phyloP scores from a whole-genome alignment of 2,888 invertebrate genomes.

The Tyria jacobaeae region DNA sequence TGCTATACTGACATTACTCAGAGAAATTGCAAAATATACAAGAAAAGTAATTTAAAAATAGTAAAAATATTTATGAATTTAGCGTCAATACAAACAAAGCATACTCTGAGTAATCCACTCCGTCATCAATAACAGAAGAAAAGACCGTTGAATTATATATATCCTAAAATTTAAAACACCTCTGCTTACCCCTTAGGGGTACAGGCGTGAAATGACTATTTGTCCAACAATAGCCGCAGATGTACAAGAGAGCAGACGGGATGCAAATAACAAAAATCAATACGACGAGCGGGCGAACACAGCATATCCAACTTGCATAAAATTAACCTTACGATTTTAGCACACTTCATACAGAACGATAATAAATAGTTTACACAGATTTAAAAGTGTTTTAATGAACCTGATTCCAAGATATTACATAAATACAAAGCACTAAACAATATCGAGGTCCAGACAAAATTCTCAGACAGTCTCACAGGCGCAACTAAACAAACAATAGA shows the following conservation, averaged over 20 bases:
- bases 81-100: neutral
- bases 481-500: conserved; percentile 75
- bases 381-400: neutral
- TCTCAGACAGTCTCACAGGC: conserved; percentile 68
- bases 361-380: conserved; percentile 29
- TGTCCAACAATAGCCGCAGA: conserved; percentile 79
- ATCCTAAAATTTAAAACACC: conserved; percentile 21
- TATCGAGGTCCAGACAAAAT: conserved; percentile 62
- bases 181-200: conserved; percentile 38
- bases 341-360: conserved; percentile 54
- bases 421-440: conserved; percentile 47
- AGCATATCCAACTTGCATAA: conserved; percentile 74
- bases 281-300: conserved; percentile 73
- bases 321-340: conserved; percentile 74
- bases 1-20: no score
- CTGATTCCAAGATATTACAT: conserved; percentile 15
- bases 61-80: neutral
- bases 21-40: neutral
- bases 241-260: conserved; percentile 79
- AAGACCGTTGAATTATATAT: neutral
- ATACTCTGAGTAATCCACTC: neutral
- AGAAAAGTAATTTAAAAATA: neutral
- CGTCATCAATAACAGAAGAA: conserved; percentile 11
- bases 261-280: conserved; percentile 86
- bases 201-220: conserved; percentile 67